Evolutionary conservation across 92 coral and sea anemone species (phyloP).

Genomic region (Desmophyllum pertusum): DNA sequence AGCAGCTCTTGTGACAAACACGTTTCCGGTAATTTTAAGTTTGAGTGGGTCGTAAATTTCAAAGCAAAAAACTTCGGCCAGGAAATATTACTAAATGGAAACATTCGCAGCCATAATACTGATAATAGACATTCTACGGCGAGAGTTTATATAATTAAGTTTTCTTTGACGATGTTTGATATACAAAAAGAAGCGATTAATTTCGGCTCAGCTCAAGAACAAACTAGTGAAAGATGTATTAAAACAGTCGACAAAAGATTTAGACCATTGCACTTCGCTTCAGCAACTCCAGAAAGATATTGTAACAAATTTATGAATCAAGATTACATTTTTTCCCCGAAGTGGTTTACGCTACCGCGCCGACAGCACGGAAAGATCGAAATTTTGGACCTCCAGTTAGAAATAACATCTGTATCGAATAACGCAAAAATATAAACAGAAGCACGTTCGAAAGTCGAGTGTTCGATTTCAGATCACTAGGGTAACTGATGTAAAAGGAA

Average conservation of each 20-base stretch:
- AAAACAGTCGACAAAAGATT: neutral
- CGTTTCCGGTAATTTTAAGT: conserved; percentile 26
- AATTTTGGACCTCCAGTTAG: conserved; percentile 53
- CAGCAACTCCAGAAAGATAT: neutral
- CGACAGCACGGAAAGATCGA: conserved; percentile 39
- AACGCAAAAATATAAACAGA: conserved; percentile 42
- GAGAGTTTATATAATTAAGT: neutral
- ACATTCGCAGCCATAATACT: neutral
- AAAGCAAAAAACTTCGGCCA: neutral
- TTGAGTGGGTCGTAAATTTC: conserved; percentile 17
- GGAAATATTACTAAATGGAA: neutral
- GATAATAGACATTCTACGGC: neutral
- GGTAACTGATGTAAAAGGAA: conserved; percentile 25
- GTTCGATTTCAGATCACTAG: conserved; percentile 42
- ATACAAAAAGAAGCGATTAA: neutral
- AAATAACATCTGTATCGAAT: conserved; percentile 41
- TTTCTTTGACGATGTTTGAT: neutral
- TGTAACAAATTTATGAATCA: neutral
- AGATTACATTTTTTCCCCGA: neutral
- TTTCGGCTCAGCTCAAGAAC: neutral
- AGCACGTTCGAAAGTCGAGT: conserved; percentile 30
- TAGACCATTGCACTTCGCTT: neutral
- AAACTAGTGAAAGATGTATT: neutral
- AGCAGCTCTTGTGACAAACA: conserved; percentile 6
- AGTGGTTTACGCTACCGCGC: conserved; percentile 33